Conservation (phyloP, 2,797 vertebrate species). For the Macropus fuliginosus region DNA sequence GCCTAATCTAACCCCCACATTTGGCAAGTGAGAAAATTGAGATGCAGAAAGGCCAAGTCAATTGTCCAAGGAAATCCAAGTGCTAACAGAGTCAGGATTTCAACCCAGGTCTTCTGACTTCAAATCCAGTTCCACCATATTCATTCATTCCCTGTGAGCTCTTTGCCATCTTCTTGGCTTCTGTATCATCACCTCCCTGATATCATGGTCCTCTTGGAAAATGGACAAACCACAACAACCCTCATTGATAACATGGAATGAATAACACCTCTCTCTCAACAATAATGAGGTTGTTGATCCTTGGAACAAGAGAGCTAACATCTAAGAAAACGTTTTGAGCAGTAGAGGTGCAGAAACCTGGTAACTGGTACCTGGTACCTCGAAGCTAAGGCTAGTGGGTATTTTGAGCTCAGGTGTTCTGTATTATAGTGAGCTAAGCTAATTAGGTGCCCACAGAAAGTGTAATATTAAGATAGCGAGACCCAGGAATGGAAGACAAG, state of each 20-base stretch:
- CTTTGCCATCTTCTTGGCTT: not conserved
- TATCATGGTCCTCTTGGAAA: too few species aligned
- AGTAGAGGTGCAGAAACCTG: not conserved
- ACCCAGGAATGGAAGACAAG: not conserved
- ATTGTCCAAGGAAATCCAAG: not conserved
- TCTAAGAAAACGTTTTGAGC: not conserved
- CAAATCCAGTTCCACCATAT: not conserved
- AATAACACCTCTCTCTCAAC: not conserved
- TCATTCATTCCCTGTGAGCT: not conserved
- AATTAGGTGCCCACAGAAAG: not conserved
- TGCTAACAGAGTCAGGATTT: not conserved
- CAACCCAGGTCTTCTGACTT: not conserved
- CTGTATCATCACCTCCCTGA: not conserved
- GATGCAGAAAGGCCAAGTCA: not conserved
- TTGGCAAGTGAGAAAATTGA: not conserved
- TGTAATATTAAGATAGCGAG: not conserved
- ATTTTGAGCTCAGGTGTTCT: not conserved
- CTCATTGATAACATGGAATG: not conserved
- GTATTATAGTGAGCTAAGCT: not conserved
- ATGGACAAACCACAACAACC: not conserved
- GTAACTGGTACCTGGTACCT: not conserved
- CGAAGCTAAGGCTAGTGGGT: not conserved
- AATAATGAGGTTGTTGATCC: not conserved
- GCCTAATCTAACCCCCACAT: not conserved
- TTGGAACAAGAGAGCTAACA: not conserved